These are phyloP conservation scores for Anthopleura xanthogrammica DNA, from an alignment of 92 coral and sea anemone genomes.

Conservation along the genomic window DNA sequence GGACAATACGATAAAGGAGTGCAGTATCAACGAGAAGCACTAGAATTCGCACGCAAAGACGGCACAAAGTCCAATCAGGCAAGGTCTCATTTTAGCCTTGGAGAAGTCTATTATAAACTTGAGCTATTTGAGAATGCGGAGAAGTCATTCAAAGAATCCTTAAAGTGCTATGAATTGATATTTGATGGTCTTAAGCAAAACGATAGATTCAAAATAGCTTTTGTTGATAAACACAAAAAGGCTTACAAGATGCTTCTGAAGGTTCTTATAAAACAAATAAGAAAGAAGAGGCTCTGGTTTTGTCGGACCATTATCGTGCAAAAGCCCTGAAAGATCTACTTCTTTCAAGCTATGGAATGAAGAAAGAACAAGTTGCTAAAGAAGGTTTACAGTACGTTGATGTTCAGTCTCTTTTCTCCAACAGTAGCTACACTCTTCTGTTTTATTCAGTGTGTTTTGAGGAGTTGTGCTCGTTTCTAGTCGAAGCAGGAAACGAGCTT, in stretches of 20 bases:
- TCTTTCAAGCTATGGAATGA: background rate
- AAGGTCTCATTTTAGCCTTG: too few species aligned
- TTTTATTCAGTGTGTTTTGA: too few species aligned
- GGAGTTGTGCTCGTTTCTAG: too few species aligned
- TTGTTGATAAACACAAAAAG: background rate
- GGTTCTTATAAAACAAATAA: too few species aligned
- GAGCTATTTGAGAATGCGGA: background rate
- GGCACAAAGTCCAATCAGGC: too few species aligned
- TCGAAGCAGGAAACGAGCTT: too few species aligned
- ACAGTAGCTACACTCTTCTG: too few species aligned
- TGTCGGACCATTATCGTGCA: background rate
- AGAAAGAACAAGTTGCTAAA: background rate
- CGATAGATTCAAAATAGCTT: background rate
- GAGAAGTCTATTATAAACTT: background rate
- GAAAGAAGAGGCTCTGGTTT: background rate
- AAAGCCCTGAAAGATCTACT: background rate
- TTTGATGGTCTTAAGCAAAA: background rate
- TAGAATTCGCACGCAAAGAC: too few species aligned
- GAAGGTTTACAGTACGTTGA: background rate
- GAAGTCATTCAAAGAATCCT: background rate
- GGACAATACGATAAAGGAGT: too few species aligned
- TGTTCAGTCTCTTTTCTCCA: too few species aligned
- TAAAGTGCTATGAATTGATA: background rate
- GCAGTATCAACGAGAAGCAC: too few species aligned
- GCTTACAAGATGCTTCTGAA: background rate